Percentiles rank a stretch among this genome's conserved stretches.
Conservation (phyloP, 2,888 invertebrate genomes). For the Eupithecia abbreviata region DNA sequence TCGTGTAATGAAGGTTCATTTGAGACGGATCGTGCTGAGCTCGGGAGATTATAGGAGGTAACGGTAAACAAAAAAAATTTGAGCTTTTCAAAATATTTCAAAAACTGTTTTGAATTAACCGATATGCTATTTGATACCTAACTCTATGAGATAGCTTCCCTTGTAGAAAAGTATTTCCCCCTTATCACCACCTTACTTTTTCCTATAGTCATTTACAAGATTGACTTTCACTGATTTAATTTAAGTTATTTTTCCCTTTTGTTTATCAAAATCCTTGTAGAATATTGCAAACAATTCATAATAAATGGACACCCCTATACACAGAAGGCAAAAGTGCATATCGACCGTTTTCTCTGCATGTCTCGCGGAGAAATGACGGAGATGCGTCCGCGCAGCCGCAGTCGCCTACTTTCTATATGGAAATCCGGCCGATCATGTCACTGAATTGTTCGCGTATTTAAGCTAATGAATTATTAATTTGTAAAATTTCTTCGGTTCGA, state of each 20-base stretch:
- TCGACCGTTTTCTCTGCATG: slow-evolving; percentile 42
- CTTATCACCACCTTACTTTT: too few relatives aligned
- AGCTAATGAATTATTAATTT: slow-evolving; percentile 27
- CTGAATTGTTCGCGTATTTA: slow-evolving; percentile 31
- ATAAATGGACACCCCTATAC: slow-evolving; percentile 17
- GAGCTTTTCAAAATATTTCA: too few relatives aligned
- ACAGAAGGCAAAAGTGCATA: slow-evolving; percentile 52
- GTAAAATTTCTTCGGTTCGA: neutral
- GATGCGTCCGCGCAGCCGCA: slow-evolving; percentile 37
- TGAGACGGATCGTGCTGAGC: too few relatives aligned
- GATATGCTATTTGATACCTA: too few relatives aligned
- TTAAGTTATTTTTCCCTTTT: neutral
- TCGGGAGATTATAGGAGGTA: too few relatives aligned
- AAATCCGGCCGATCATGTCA: slow-evolving; percentile 52
- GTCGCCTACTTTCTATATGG: slow-evolving; percentile 72
- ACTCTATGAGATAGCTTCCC: too few relatives aligned
- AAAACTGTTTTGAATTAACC: too few relatives aligned
- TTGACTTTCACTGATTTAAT: neutral
- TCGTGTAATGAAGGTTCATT: too few relatives aligned
- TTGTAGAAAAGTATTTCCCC: too few relatives aligned
- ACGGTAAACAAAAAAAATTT: neutral
- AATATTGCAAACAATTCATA: neutral
- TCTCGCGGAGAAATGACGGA: slow-evolving; percentile 35
- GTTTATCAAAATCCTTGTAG: neutral
- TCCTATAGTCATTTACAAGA: neutral